A percentile compares a stretch with the other conserved stretches of the same genome.
Evolutionary conservation across 2,888 invertebrate species (phyloP).

Genomic region (Hydraecia micacea): DNA sequence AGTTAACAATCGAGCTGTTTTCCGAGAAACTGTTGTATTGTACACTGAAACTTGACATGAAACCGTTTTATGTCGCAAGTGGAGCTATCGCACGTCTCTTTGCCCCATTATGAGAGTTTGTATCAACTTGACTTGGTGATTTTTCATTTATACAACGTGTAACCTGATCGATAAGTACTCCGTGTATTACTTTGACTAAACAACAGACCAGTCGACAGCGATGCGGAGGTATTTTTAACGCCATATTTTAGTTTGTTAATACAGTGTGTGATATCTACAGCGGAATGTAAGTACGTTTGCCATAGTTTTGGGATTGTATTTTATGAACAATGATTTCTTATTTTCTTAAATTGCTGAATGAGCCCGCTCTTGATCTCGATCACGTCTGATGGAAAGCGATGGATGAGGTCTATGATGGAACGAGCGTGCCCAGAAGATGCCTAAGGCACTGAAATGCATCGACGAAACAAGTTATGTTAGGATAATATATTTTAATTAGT

Average conservation of each 20-base stretch:
- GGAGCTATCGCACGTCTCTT: not conserved
- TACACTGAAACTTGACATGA: constrained; percentile 9
- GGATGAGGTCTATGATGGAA: too few relatives aligned
- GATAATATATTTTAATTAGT: too few relatives aligned
- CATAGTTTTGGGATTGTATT: not conserved
- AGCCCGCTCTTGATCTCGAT: too few relatives aligned
- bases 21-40: not conserved
- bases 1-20: not conserved
- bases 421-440: too few relatives aligned
- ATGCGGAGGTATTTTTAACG: not conserved
- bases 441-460: too few relatives aligned
- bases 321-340: not conserved
- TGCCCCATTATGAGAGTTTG: not conserved
- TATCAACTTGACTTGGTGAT: not conserved
- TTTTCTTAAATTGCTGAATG: too few relatives aligned
- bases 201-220: not conserved
- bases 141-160: not conserved
- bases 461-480: too few relatives aligned
- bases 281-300: not conserved
- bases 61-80: not conserved
- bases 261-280: too few relatives aligned
- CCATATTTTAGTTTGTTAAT: not conserved
- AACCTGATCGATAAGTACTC: not conserved
- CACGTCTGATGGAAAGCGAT: too few relatives aligned
- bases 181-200: not conserved